A percentile compares a stretch with the other conserved stretches of the same genome.
phyloP scores from a whole-genome alignment of 2,797 vertebrate genomes.

The Pseudocheirus occidentalis region DNA sequence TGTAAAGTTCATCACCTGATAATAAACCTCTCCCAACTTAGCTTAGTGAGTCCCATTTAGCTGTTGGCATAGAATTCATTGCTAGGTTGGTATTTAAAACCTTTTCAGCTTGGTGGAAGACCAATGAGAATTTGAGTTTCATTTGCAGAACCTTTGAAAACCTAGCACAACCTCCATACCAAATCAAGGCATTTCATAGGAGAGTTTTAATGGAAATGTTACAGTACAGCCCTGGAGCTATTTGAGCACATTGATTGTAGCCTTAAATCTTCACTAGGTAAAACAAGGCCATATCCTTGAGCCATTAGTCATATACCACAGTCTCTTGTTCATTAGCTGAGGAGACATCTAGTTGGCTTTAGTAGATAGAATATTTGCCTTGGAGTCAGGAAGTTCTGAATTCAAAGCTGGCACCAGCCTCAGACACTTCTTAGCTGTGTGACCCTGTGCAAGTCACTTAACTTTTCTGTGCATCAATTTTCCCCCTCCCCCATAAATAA shows the following conservation, averaged over 20 bases:
- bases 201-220: neutral
- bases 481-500: neutral
- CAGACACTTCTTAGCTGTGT: neutral
- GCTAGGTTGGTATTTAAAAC: neutral
- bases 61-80: neutral
- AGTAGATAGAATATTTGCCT: neutral
- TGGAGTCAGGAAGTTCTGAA: neutral
- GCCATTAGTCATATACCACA: neutral
- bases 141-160: neutral
- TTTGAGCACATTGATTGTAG: neutral
- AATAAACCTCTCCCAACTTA: neutral
- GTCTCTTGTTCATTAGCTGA: neutral
- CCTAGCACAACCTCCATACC: neutral
- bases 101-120: neutral
- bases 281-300: neutral
- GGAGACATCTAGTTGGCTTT: neutral
- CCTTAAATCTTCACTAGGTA: neutral
- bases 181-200: neutral
- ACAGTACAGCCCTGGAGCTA: neutral
- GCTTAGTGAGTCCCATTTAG: neutral
- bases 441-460: neutral
- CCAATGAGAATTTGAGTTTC: neutral
- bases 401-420: neutral
- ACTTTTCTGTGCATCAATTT: neutral
- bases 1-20: neutral